Conservation (phyloP, 2,888 invertebrate genomes). For the Vanessa cardui region DNA sequence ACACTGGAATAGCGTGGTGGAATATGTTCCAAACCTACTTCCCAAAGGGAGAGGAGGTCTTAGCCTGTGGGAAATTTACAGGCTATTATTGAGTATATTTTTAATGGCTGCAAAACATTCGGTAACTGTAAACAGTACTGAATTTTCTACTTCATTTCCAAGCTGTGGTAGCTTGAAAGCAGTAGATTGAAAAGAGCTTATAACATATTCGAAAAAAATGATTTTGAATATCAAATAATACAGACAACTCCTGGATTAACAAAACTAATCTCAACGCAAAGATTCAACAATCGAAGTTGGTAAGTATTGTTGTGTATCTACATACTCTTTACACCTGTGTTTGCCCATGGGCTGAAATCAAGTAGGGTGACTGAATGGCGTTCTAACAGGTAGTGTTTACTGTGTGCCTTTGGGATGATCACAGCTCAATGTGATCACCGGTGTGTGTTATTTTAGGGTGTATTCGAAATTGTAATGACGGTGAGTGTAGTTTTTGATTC, state of each 20-base stretch:
- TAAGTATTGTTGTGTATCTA: constrained; percentile 13
- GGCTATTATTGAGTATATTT: too few relatives aligned
- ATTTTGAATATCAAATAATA: constrained; percentile 5
- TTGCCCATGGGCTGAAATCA: constrained; percentile 64
- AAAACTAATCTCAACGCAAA: constrained; percentile 33
- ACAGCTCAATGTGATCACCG: constrained; percentile 1
- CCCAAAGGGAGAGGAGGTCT: too few relatives aligned
- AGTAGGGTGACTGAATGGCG: constrained; percentile 43
- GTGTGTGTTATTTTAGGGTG: constrained; percentile 18
- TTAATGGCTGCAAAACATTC: too few relatives aligned
- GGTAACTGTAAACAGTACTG: too few relatives aligned
- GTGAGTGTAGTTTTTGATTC: too few relatives aligned
- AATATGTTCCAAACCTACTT: too few relatives aligned
- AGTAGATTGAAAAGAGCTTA: not conserved
- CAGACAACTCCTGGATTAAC: constrained; percentile 11
- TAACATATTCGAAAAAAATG: not conserved
- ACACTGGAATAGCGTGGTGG: too few relatives aligned
- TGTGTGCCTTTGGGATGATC: constrained; percentile 14
- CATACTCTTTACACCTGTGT: constrained; percentile 63
- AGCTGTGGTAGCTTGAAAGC: too few relatives aligned
- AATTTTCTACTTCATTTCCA: too few relatives aligned
- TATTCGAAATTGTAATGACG: not conserved
- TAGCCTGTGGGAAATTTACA: too few relatives aligned
- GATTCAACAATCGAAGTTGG: constrained; percentile 13
- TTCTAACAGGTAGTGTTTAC: constrained; percentile 34